phyloP scores from a whole-genome alignment of 1,140 invertebrate species.

The Hyphantria cunea region DNA sequence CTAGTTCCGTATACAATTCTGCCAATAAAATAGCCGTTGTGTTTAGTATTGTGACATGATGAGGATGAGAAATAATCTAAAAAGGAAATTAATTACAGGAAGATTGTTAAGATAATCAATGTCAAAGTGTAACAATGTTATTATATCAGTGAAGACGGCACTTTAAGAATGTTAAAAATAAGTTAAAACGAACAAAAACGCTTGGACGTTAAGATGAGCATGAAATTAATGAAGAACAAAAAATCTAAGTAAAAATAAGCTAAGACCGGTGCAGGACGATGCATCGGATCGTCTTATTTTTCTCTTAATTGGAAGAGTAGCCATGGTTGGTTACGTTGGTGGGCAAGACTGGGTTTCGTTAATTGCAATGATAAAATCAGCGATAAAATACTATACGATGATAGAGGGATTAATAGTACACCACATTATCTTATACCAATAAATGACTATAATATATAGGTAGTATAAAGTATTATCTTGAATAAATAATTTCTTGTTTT shows the following conservation, averaged over 20 bases:
- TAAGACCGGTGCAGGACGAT: constrained; percentile 21
- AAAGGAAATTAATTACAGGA: constrained; percentile 29
- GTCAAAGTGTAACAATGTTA: constrained; percentile 25
- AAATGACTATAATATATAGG: neutral
- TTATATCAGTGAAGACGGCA: constrained; percentile 14
- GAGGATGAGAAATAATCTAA: too few relatives aligned
- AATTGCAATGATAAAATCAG: constrained; percentile 28
- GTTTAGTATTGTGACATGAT: too few relatives aligned
- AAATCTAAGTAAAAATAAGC: constrained; percentile 27
- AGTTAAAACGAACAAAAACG: constrained; percentile 22
- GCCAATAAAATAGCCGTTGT: too few relatives aligned
- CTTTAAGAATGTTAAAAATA: constrained; percentile 22
- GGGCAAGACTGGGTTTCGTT: constrained; percentile 20
- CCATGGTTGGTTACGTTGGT: constrained; percentile 12
- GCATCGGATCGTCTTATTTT: constrained; percentile 12
- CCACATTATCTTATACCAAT: neutral
- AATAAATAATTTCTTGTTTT: neutral
- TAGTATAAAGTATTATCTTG: neutral
- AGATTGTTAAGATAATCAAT: constrained; percentile 25
- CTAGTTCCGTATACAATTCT: too few relatives aligned
- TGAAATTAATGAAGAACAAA: constrained; percentile 34
- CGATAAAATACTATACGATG: constrained; percentile 9
- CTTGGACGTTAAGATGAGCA: constrained; percentile 20
- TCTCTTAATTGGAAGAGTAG: constrained; percentile 30
- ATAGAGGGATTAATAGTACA: constrained; percentile 1